These are phyloP conservation scores for Lindbergichthys nudifrons DNA, from an alignment of 2,797 vertebrate genomes.

Conservation along the genomic window DNA sequence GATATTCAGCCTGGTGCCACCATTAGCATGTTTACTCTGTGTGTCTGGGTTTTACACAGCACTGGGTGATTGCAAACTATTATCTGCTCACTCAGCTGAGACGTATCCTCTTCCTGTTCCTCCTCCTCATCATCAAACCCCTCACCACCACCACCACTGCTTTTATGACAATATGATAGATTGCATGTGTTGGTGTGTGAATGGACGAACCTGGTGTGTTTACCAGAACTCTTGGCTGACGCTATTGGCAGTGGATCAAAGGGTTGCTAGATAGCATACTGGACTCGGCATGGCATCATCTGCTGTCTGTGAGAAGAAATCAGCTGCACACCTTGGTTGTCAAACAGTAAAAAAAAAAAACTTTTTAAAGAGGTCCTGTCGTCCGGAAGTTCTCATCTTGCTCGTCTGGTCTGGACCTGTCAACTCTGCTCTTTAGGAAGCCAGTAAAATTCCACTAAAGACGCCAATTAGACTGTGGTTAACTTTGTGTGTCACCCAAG, in stretches of 20 bases:
- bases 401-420: constrained; percentile 25
- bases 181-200: not conserved
- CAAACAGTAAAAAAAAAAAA: constrained; percentile 5
- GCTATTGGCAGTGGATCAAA: not conserved
- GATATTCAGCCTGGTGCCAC: not conserved
- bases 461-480: constrained; percentile 33
- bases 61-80: not conserved
- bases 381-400: constrained; percentile 20
- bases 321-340: constrained; percentile 24
- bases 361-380: constrained; percentile 9
- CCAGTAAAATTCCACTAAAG: constrained; percentile 37
- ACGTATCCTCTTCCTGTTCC: constrained; percentile 13
- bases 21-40: not conserved
- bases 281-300: constrained; percentile 21
- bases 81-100: not conserved
- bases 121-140: not conserved
- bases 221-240: not conserved
- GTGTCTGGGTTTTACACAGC: not conserved
- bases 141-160: not conserved
- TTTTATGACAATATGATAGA: not conserved
- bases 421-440: constrained; percentile 26
- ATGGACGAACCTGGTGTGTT: not conserved
- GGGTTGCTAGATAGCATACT: not conserved
- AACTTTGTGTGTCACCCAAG: constrained; percentile 27
- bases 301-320: constrained; percentile 35